Base-by-base conservation (phyloP, 2,888 invertebrate species). In the Lymantria monacha region DNA sequence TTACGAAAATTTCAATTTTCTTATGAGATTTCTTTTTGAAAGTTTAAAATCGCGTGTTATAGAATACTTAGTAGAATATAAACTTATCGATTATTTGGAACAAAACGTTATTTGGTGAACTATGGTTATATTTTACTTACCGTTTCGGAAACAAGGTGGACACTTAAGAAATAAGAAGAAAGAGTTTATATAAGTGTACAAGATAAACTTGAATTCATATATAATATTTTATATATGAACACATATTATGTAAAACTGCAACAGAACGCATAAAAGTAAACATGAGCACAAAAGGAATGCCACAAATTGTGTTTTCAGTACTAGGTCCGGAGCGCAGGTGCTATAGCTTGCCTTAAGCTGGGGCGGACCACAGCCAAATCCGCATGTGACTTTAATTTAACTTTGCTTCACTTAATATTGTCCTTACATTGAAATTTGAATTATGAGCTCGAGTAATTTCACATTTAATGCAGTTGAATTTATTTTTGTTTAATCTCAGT, bases 351-450 rank as follows among this genome's bases (percentile, higher is more conserved):
- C 76, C 82, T 81, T 86, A 82, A 87, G 85, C 86, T 79, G 66
- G 66, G 70, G 70, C 78, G 74, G 78, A 68, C 79, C 80, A 73
- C 74, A 76, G 71, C 81, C 75, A 83, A 87, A 87, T 86, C 87
- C 85, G 81, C 77, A 80, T 78, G 72, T 80, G 83, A 86, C 85
- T 90, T 88, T 87, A 85, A 90, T 89, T 89, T 90, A 89, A 90
- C 86, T 90, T 89, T 79, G 81, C 83, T 78, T 72, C 77, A 81
- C 81, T 82, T 79, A 81, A 84, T 83, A 81, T 85, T 79, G 83
- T 82, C 77, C 78, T 79, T 81, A 76, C 79, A 79, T 79, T 81
- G 76, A 83, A 83, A 81, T 83, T 81, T 80, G 72, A 81, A 66
- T 63, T 70, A 69, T 59, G 62, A 67, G 52, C 62, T 61, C 40